phyloP scores from a whole-genome alignment of 2,888 invertebrate genomes.

The Sinotaia quadrata region DNA sequence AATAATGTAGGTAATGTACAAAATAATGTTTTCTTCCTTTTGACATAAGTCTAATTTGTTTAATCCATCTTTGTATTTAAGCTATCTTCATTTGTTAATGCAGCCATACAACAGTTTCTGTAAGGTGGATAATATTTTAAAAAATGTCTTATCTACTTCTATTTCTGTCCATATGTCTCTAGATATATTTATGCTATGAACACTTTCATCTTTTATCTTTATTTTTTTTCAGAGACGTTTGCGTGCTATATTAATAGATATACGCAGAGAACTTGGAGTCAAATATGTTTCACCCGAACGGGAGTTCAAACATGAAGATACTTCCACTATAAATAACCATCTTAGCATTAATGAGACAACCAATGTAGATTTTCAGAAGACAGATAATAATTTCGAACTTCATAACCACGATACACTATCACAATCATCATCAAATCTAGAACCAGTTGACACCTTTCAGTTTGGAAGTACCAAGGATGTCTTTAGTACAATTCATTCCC shows the following conservation, averaged over 20 bases:
- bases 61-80: too few species aligned
- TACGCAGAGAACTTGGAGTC: conserved; percentile 61
- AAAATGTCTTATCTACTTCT: too few species aligned
- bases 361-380: not conserved
- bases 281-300: conserved; percentile 1
- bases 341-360: not conserved
- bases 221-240: conserved; percentile 54
- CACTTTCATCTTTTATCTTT: conserved; percentile 9
- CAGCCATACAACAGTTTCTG: too few species aligned
- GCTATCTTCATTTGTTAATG: too few species aligned
- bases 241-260: conserved; percentile 58
- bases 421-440: too few species aligned
- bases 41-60: too few species aligned
- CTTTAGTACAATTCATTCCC: conserved; percentile 35
- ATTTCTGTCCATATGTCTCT: too few species aligned
- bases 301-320: not conserved
- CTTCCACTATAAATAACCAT: not conserved
- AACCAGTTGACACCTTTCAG: conserved; percentile 30
- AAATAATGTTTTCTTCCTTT: not conserved
- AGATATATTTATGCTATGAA: too few species aligned
- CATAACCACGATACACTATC: too few species aligned
- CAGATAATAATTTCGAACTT: not conserved
- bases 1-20: not conserved
- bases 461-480: conserved; percentile 37
- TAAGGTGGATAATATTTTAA: too few species aligned